Evolutionary conservation across 2,113 vertebrate species (phyloP), one percentile per base, ranked within the genome.

Genomic region (Passer domesticus): DNA sequence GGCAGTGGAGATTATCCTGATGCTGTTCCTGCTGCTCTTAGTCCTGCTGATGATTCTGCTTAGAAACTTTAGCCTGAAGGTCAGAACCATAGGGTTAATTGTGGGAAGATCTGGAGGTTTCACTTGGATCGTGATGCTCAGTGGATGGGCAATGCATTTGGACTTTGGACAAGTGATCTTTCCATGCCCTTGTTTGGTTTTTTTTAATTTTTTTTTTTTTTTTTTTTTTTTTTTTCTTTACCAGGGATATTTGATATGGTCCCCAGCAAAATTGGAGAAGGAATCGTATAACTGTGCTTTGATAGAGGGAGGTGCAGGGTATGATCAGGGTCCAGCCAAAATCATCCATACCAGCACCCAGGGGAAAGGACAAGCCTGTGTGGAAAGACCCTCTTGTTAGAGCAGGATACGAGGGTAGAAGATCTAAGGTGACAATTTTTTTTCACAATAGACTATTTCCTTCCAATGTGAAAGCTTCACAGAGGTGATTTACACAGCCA

Each of bases 401-500:
- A 79, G 31, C 20, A 39, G 1, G 1, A 28, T 52, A 44, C 0
- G 0, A 7, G 53, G 19, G 25, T 2, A 73, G 9, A 73, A 31
- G 5, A 41, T 41, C 28, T 2, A 1, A 85, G 18, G 21, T 10
- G 69, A 68, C 2, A 9, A 24, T 35, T 55, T 58, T 56, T 70
- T 68, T 18, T 37, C 66, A 37, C 73, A 78, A 25, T 30, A 46
- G n/a, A 33, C 13, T 74, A 17, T 81, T 93, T 75, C 23, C 47
- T 86, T 89, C 64, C 49, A 73, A 25, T 30, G 9, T 18, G 49
- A 94, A 78, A 67, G 18, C 33, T 60, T 67, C 66, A 83, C 43
- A 87, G 60, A 63, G 75, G 46, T 62, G 50, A 81, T 83, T 89
- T 94, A 83, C 59, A 59, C 50, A 83, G 25, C 9, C 1, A 0